These are phyloP conservation scores for Pristionchus maxplancki DNA, from an alignment of 2,888 invertebrate genomes.

Conservation along the genomic window DNA sequence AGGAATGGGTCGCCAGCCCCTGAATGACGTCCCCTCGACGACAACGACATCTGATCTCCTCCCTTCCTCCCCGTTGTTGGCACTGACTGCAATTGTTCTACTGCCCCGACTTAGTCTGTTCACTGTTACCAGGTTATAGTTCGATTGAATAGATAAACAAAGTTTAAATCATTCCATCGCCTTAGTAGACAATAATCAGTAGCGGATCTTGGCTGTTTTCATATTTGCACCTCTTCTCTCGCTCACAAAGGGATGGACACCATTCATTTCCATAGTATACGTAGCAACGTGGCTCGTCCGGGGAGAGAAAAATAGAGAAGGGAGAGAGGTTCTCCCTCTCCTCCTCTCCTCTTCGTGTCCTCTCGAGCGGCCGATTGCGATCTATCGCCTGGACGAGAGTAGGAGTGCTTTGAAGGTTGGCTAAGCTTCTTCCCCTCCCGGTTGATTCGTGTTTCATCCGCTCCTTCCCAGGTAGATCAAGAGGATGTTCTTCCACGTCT, in stretches of 20 bases:
- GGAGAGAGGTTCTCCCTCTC: background rate
- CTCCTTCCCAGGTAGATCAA: conserved; percentile 1
- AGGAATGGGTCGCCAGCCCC: conserved; percentile 62
- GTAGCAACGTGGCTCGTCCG: conserved; percentile 13
- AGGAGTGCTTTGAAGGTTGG: conserved; percentile 9
- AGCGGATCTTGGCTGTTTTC: background rate
- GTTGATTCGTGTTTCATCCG: background rate
- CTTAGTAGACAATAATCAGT: background rate
- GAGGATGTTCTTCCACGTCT: conserved; percentile 20
- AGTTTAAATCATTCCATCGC: background rate
- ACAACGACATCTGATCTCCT: conserved; percentile 1
- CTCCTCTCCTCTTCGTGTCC: background rate
- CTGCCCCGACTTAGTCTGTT: background rate
- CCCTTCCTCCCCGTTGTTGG: background rate
- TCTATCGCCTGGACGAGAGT: background rate
- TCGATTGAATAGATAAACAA: conserved; percentile 18
- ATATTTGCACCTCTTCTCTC: background rate
- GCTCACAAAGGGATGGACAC: conserved; percentile 17
- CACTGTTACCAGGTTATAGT: background rate
- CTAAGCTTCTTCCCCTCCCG: background rate
- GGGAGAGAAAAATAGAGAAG: background rate
- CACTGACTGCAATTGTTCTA: no score
- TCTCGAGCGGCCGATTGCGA: background rate
- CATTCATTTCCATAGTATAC: conserved; percentile 33
- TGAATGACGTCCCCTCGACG: background rate